A percentile compares a stretch with the other conserved stretches of the same genome.
phyloP scores from a whole-genome alignment of 2,113 vertebrate species.

The Aegithalos caudatus region DNA sequence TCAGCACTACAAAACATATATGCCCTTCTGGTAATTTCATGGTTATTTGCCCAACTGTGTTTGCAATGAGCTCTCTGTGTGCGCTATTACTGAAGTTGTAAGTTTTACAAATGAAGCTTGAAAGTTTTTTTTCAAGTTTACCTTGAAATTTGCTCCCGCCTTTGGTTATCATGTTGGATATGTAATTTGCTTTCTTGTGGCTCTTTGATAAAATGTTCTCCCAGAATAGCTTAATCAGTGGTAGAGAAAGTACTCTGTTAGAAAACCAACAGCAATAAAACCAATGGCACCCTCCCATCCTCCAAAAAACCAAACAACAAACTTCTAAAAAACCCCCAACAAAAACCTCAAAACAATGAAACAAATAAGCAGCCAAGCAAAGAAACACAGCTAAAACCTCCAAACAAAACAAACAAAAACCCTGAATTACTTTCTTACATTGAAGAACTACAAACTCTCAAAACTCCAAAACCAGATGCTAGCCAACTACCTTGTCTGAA shows the following conservation, averaged over 20 bases:
- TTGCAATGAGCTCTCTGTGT: not conserved
- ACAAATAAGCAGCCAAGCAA: no score
- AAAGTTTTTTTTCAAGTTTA: not conserved
- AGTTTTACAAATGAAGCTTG: not conserved
- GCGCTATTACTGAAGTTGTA: not conserved
- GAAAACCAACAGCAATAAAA: not conserved
- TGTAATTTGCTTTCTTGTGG: not conserved
- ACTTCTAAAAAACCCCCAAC: rapidly evolving
- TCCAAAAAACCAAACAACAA: rapidly evolving
- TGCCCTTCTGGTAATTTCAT: not conserved
- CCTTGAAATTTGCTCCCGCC: not conserved
- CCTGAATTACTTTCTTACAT: not conserved
- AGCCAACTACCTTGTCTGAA: not conserved
- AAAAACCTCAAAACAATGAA: not conserved
- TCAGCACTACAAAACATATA: not conserved
- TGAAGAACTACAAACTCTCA: not conserved
- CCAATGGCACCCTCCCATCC: not conserved
- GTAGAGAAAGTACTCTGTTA: not conserved
- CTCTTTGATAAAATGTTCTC: not conserved
- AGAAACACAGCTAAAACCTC: not conserved
- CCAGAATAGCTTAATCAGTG: not conserved
- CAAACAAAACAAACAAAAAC: not conserved
- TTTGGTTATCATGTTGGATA: not conserved
- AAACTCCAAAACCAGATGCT: not conserved
- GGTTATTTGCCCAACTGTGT: not conserved